Evolutionary conservation across 2,888 invertebrate species (phyloP).

Genomic region (Deilephila elpenor): DNA sequence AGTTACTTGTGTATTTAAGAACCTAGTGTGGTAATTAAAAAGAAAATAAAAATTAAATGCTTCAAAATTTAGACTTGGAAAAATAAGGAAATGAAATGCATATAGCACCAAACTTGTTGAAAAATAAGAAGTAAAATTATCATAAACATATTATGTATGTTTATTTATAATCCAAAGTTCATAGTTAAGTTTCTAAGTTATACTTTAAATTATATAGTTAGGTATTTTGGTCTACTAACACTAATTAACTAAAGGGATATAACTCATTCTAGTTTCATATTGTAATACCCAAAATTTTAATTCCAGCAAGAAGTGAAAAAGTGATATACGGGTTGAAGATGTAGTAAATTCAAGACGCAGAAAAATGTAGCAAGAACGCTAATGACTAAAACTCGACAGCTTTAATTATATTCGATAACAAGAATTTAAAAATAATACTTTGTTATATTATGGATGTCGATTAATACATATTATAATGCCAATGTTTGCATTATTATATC

Average conservation of each 20-base stretch:
- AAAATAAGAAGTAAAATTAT: too few species aligned
- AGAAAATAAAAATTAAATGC: not conserved
- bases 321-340: not conserved
- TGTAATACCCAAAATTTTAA: not conserved
- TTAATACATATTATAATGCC: not conserved
- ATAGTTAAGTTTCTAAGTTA: too few species aligned
- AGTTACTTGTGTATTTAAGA: not conserved
- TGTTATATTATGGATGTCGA: not conserved
- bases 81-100: not conserved
- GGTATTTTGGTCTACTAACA: not conserved
- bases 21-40: not conserved
- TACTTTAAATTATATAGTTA: not conserved
- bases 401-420: constrained; percentile 17
- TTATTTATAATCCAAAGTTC: not conserved
- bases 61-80: not conserved
- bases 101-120: not conserved
- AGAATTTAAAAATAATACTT: not conserved
- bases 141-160: too few species aligned
- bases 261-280: not conserved
- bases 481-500: constrained; percentile 3
- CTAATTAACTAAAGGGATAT: constrained; percentile 12
- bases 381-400: constrained; percentile 24
- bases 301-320: constrained; percentile 9
- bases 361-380: constrained; percentile 10
- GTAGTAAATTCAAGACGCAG: constrained; percentile 17